Percentiles rank a stretch among this genome's conserved stretches.
phyloP scores from a whole-genome alignment of 2,888 invertebrate species.

The Odontocolon sp. region DNA sequence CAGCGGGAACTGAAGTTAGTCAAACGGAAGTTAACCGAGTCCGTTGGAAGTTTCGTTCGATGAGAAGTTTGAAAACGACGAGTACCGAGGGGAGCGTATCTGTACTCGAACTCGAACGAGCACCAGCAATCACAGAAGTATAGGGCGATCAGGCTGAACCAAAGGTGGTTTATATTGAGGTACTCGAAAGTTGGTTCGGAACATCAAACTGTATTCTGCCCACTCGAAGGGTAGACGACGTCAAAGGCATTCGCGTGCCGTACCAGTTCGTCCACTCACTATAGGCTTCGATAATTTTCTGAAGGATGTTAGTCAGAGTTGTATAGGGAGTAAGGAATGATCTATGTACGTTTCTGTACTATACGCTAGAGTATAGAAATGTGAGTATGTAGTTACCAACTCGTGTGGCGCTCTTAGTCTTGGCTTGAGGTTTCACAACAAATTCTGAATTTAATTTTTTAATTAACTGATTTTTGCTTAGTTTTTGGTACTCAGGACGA shows the following conservation, averaged over 20 bases:
- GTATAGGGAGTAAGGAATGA: neutral
- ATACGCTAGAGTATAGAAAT: too few relatives aligned
- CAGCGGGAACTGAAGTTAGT: too few relatives aligned
- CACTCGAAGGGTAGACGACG: neutral
- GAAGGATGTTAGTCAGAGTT: neutral
- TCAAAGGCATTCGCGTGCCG: constrained; percentile 19
- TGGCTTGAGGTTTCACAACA: too few relatives aligned
- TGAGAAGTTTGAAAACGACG: constrained; percentile 5
- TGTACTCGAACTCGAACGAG: neutral
- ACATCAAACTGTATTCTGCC: constrained; percentile 1
- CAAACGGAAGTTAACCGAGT: neutral
- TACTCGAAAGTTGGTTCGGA: constrained; percentile 20
- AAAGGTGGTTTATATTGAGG: neutral
- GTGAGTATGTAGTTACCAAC: too few relatives aligned
- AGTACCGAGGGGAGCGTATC: neutral
- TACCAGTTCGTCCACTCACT: neutral
- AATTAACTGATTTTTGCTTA: too few relatives aligned
- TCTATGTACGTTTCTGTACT: neutral
- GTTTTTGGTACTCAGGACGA: too few relatives aligned
- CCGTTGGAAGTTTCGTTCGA: constrained; percentile 1
- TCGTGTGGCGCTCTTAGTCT: too few relatives aligned
- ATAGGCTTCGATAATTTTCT: constrained; percentile 13
- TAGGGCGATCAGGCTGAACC: neutral
- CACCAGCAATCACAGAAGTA: neutral
- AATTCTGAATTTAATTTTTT: too few relatives aligned